A percentile compares a stretch with the other conserved stretches of the same genome.
Conservation (phyloP, 2,113 vertebrate species). For the Cacatua alba region DNA sequence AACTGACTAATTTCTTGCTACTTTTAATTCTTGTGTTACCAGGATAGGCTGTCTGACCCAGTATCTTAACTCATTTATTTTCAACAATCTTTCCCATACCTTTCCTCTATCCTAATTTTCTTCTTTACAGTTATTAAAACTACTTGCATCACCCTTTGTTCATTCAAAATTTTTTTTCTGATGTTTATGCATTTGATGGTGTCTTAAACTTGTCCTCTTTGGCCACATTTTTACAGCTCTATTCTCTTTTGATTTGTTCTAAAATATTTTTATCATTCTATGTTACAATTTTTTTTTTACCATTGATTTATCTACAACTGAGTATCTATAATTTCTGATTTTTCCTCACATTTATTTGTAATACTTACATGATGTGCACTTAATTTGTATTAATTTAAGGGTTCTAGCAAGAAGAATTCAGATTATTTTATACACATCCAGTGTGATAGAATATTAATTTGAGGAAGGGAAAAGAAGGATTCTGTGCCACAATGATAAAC, state of each 20-base stretch:
- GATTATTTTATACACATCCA: background rate
- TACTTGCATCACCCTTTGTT: background rate
- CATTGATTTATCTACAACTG: background rate
- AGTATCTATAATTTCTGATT: background rate
- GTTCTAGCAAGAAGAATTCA: background rate
- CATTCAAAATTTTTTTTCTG: background rate
- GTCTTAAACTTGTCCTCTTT: background rate
- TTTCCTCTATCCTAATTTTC: background rate
- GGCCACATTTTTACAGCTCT: background rate
- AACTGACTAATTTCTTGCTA: background rate
- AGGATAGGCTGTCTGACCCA: background rate
- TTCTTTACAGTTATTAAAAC: background rate
- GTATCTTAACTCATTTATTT: background rate
- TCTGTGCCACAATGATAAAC: background rate
- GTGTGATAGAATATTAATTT: background rate
- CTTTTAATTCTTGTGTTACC: background rate
- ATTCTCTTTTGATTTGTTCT: background rate
- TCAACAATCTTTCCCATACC: background rate
- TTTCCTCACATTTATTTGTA: too few species aligned
- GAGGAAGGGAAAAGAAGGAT: background rate
- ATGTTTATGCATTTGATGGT: background rate
- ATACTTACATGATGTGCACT: too few species aligned
- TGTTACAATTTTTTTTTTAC: background rate
- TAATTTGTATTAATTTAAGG: background rate
- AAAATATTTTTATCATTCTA: background rate